These are phyloP conservation scores for Lepilemur septentrionalis DNA, from an alignment of 2,797 vertebrate genomes.

Conservation along the genomic window DNA sequence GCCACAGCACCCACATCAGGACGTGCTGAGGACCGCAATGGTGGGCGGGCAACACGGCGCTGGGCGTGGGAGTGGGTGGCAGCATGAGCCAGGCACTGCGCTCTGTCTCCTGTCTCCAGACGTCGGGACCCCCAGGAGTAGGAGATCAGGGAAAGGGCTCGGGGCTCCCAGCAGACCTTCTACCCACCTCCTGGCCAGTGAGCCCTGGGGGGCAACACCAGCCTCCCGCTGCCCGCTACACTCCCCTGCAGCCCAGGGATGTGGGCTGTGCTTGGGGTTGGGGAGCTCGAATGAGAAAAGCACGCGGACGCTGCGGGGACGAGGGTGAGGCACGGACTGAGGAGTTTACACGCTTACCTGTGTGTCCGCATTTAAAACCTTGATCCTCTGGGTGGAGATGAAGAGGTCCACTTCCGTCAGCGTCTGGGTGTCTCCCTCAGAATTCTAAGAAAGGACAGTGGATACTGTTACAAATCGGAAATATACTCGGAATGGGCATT, in stretches of 20 bases:
- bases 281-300: background rate
- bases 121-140: background rate
- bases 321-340: background rate
- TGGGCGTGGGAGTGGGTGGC: too few species aligned
- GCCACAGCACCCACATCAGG: background rate
- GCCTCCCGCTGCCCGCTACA: rapidly evolving
- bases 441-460: conserved; percentile 85
- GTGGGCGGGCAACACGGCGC: rapidly evolving
- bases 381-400: conserved; percentile 99
- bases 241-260: background rate
- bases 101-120: background rate
- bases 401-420: conserved; percentile 98
- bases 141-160: background rate
- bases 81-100: rapidly evolving
- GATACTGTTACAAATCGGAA: background rate
- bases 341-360: conserved; percentile 87
- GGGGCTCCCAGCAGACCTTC: background rate
- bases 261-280: background rate
- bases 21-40: rapidly evolving
- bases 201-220: background rate
- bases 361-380: conserved; percentile 98
- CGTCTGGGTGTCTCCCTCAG: conserved; percentile 94
- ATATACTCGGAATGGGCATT: background rate
- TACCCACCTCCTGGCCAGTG: too few species aligned
- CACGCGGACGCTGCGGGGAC: background rate